These are phyloP conservation scores for Clarias laeviceps DNA, from an alignment of 2,797 vertebrate species.

Conservation along the genomic window DNA sequence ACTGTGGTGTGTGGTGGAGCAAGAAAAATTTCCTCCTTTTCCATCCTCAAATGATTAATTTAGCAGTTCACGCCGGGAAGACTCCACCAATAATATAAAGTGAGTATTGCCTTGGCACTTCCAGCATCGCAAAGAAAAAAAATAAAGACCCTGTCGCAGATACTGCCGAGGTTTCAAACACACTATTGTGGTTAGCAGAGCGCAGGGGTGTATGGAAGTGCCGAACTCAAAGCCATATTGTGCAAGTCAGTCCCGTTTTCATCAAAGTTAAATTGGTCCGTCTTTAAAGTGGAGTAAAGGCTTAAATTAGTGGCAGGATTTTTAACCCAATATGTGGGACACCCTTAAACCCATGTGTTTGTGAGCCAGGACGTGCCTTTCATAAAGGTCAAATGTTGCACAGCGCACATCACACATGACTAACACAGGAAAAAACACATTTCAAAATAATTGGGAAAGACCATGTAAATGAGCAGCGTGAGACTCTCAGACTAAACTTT, in stretches of 20 bases:
- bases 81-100: conserved; percentile 42
- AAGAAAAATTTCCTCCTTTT: conserved; percentile 45
- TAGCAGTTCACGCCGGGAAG: conserved; percentile 50
- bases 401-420: conserved; percentile 68
- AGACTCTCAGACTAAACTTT: conserved; percentile 15
- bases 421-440: conserved; percentile 38
- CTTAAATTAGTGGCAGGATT: conserved; percentile 76
- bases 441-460: conserved; percentile 35
- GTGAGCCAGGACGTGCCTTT: conserved; percentile 70
- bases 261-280: conserved; percentile 76
- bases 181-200: conserved; percentile 26
- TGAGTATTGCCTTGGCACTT: conserved; percentile 37
- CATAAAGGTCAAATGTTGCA: conserved; percentile 77
- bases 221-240: conserved; percentile 52
- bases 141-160: conserved; percentile 20
- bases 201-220: conserved; percentile 47
- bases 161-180: conserved; percentile 37
- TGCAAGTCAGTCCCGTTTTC: conserved; percentile 49
- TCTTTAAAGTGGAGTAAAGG: conserved; percentile 78
- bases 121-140: conserved; percentile 2
- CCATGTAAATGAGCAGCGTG: conserved; percentile 47
- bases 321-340: conserved; percentile 75
- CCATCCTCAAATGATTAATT: conserved; percentile 52
- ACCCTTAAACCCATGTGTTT: conserved; percentile 71
- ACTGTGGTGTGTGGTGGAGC: conserved; percentile 48